These are phyloP conservation scores for Brachionichthys hirsutus DNA, from an alignment of 2,113 vertebrate genomes.

Conservation along the genomic window DNA sequence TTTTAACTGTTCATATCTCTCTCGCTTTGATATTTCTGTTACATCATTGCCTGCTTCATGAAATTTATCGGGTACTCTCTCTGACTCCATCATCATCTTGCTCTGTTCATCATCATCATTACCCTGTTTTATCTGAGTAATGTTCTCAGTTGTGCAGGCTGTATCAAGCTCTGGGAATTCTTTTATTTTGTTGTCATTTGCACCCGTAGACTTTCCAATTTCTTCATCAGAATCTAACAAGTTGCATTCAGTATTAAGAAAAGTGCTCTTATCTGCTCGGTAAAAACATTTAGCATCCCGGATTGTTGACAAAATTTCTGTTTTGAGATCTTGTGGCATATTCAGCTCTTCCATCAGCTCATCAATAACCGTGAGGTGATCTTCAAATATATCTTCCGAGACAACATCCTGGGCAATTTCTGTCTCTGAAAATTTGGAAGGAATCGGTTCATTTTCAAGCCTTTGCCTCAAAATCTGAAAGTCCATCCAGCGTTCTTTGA, in stretches of 20 bases:
- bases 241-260: slow-evolving; percentile 35
- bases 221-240: slow-evolving; percentile 55
- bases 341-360: slow-evolving; percentile 73
- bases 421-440: slow-evolving; percentile 59
- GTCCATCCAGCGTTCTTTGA: slow-evolving; percentile 69
- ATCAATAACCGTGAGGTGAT: slow-evolving; percentile 52
- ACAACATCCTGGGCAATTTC: slow-evolving; percentile 61
- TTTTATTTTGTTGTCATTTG: slow-evolving; percentile 6
- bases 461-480: slow-evolving; percentile 63
- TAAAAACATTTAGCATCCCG: slow-evolving; percentile 47
- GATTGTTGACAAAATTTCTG: slow-evolving; percentile 60
- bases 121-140: slow-evolving; percentile 3
- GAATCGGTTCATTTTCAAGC: slow-evolving; percentile 59
- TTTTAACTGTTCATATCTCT: slow-evolving; percentile 9
- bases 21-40: slow-evolving; percentile 6
- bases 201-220: slow-evolving; percentile 38
- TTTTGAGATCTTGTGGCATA: slow-evolving; percentile 67
- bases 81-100: background rate
- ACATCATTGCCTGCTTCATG: slow-evolving; percentile 1
- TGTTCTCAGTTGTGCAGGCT: background rate
- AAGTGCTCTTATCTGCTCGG: slow-evolving; percentile 46
- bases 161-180: slow-evolving; percentile 17
- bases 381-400: slow-evolving; percentile 61
- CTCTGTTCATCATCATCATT: background rate
- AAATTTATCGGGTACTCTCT: slow-evolving; percentile 5